These are phyloP conservation scores for Acanthosepion esculentum DNA, from an alignment of 2,888 invertebrate species.

Conservation along the genomic window DNA sequence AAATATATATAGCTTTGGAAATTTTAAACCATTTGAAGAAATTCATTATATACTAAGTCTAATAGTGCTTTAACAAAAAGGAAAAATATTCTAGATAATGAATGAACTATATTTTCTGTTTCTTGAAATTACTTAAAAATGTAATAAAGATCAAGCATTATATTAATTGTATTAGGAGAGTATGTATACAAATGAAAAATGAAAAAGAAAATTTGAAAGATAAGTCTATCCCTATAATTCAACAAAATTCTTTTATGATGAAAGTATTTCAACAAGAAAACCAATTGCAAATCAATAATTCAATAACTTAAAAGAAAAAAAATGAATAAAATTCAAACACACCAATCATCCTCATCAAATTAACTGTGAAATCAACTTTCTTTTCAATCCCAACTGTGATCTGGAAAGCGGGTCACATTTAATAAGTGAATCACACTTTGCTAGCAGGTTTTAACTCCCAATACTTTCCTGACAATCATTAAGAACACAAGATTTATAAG, in stretches of 20 bases:
- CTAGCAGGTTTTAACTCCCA: neutral
- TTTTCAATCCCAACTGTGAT: neutral
- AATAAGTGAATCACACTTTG: neutral
- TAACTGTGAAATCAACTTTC: neutral
- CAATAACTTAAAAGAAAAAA: neutral
- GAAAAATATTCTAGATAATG: neutral
- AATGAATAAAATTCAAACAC: neutral
- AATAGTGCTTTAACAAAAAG: no score
- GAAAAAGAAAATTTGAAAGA: neutral
- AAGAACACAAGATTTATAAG: neutral
- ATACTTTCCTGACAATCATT: neutral
- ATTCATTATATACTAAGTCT: no score
- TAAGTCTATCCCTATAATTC: neutral
- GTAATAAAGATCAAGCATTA: no score
- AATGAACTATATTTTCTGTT: neutral
- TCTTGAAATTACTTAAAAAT: neutral
- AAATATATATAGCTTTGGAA: no score
- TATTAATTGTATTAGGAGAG: no score
- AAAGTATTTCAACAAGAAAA: neutral
- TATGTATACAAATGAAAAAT: neutral
- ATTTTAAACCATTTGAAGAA: no score
- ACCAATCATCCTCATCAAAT: neutral
- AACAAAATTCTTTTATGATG: slow-evolving; percentile 33
- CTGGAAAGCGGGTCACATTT: neutral
- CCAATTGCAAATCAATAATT: neutral